Evolutionary conservation across 2,888 invertebrate species (phyloP).

Genomic region (Pristionchus maxplancki): DNA sequence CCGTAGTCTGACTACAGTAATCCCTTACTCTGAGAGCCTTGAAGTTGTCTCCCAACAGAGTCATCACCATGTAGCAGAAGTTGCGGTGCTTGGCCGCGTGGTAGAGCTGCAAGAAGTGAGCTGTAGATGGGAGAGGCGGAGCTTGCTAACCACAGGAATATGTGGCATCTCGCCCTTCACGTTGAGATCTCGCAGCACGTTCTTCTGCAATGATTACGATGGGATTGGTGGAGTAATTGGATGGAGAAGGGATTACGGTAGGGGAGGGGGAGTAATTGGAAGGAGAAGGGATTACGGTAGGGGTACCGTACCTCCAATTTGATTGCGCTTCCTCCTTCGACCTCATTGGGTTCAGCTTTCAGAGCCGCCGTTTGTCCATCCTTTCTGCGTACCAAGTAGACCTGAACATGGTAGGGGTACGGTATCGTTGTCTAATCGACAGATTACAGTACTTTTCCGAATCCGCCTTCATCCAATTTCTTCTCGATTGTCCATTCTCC

Average conservation of each 20-base stretch:
- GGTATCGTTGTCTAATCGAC: neutral
- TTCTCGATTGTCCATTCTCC: conserved; percentile 66
- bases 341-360: conserved; percentile 71
- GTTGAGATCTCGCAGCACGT: conserved; percentile 61
- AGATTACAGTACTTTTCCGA: conserved; percentile 59
- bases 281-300: conserved; percentile 7
- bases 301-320: conserved; percentile 62
- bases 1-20: conserved; percentile 8
- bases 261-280: too few relatives aligned
- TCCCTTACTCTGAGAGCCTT: conserved; percentile 56
- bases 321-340: conserved; percentile 72
- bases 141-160: conserved; percentile 58
- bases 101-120: conserved; percentile 44
- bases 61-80: conserved; percentile 72
- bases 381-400: conserved; percentile 53
- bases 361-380: conserved; percentile 61
- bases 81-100: conserved; percentile 64
- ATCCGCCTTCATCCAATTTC: conserved; percentile 72
- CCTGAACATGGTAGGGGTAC: conserved; percentile 22
- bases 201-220: conserved; percentile 54
- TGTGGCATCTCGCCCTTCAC: conserved; percentile 63
- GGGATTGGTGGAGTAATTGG: neutral
- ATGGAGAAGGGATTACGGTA: conserved; percentile 10
- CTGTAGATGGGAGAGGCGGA: too few relatives aligned
- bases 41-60: conserved; percentile 68